These are phyloP conservation scores for Polymixis flavicincta DNA, from an alignment of 2,888 invertebrate species.

Conservation along the genomic window DNA sequence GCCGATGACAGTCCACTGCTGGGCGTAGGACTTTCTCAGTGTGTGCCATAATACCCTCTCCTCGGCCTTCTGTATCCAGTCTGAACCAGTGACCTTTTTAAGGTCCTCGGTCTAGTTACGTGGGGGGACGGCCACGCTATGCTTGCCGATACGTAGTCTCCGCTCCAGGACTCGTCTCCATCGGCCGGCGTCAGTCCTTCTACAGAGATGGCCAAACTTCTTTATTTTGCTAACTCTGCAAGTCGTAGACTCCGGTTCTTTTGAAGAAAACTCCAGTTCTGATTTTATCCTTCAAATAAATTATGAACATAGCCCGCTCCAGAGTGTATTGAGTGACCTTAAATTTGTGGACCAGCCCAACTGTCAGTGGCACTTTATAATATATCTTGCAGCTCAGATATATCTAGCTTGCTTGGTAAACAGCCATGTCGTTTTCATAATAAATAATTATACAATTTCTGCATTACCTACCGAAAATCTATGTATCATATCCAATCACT, in stretches of 20 bases:
- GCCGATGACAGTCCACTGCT: neutral
- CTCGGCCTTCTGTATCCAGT: neutral
- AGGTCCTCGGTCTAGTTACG: neutral
- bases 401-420: neutral
- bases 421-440: neutral
- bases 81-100: neutral
- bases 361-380: no score
- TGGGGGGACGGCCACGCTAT: neutral
- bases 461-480: neutral
- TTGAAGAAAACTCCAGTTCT: neutral
- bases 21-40: no score
- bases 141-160: neutral
- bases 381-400: neutral
- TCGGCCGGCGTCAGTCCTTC: neutral
- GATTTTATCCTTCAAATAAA: neutral
- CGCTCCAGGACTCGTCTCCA: neutral
- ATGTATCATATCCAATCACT: slow-evolving; percentile 31
- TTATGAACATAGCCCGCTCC: neutral
- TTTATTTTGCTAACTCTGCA: neutral
- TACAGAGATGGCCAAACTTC: neutral
- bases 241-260: neutral
- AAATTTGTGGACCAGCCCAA: neutral
- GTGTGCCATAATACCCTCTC: neutral
- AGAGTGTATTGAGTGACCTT: no score
- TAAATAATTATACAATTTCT: neutral